Evolutionary conservation across 2,888 invertebrate species (phyloP).

Genomic region (Aelia acuminata): DNA sequence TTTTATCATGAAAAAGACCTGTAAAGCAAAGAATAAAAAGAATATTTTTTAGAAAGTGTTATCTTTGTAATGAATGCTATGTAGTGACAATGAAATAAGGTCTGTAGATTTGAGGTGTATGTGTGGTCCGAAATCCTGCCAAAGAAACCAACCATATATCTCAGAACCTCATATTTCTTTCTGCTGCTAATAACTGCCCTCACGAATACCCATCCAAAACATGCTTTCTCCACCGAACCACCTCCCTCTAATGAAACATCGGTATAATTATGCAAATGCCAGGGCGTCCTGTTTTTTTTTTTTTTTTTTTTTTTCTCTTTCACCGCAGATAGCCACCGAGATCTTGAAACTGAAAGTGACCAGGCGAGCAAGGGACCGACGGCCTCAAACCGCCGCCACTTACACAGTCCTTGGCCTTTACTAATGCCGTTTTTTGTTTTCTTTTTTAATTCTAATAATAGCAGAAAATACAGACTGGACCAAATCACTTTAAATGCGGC

Average conservation of each 20-base stretch:
- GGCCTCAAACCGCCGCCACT: background rate
- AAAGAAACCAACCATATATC: too few relatives aligned
- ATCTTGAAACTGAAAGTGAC: constrained; percentile 35
- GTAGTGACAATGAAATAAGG: too few relatives aligned
- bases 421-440: constrained; percentile 25
- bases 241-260: background rate
- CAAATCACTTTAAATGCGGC: constrained; percentile 28
- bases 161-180: background rate
- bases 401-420: constrained; percentile 12
- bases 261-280: background rate
- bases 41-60: too few relatives aligned
- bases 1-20: too few relatives aligned
- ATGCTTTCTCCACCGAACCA: background rate
- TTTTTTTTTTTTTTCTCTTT: background rate
- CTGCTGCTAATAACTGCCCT: background rate
- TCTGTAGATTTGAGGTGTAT: too few relatives aligned
- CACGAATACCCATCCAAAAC: background rate
- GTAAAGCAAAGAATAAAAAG: too few relatives aligned
- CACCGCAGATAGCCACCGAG: background rate
- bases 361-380: background rate
- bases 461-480: constrained; percentile 26
- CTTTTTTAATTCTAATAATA: constrained; percentile 46
- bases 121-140: too few relatives aligned
- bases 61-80: too few relatives aligned
- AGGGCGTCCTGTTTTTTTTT: background rate